Evolutionary conservation across 1,140 invertebrate species (phyloP).

Genomic region (Drosophila nikananu): DNA sequence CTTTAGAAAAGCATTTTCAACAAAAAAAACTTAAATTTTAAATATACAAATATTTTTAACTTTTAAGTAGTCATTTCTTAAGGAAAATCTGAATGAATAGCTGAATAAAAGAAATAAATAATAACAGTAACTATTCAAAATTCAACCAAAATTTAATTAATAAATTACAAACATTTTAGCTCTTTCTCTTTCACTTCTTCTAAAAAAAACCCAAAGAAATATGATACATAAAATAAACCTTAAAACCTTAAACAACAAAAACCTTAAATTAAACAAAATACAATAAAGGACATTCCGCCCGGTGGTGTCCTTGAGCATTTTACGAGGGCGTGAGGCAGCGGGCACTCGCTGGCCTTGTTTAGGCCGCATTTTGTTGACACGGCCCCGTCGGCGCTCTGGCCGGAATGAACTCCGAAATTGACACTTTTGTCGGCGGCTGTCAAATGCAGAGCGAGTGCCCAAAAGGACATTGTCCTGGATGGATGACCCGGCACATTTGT

Average conservation of each 20-base stretch:
- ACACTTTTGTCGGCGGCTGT: conserved; percentile 64
- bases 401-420: conserved; percentile 34
- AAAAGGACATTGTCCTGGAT: conserved; percentile 61
- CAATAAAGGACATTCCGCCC: not conserved
- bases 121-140: no score
- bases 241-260: no score
- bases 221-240: not conserved
- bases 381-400: conserved; percentile 37
- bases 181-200: not conserved
- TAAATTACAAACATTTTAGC: no score
- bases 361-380: conserved; percentile 42
- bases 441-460: conserved; percentile 55
- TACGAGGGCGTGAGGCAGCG: conserved; percentile 5
- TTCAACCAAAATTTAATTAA: no score
- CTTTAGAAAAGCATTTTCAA: no score
- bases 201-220: not conserved
- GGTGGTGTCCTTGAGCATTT: conserved; percentile 31
- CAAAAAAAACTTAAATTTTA: no score
- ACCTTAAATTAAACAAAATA: conserved; percentile 11
- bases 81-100: no score
- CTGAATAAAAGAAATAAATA: no score
- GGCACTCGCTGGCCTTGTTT: conserved; percentile 5
- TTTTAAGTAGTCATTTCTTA: no score
- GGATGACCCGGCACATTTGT: conserved; percentile 74
- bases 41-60: no score